phyloP scores from a whole-genome alignment of 1,140 invertebrate genomes.

The Lepidotrigona ventralis region DNA sequence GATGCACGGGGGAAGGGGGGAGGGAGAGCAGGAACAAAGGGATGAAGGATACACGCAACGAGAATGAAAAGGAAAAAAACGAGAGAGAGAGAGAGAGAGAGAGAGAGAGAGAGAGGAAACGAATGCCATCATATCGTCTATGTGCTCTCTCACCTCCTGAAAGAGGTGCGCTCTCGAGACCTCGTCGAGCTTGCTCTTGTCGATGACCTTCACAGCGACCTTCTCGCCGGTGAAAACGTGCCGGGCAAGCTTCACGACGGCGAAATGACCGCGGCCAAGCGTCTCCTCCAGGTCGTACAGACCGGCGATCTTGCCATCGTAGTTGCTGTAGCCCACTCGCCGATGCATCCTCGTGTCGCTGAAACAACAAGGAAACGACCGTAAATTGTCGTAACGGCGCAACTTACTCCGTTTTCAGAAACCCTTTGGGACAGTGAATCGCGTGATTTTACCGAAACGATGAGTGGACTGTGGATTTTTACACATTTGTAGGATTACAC shows the following conservation, averaged over 20 bases:
- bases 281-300: constrained; percentile 98
- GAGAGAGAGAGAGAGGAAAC: not conserved
- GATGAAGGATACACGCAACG: not conserved
- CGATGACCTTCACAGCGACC: constrained; percentile 97
- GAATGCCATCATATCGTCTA: not conserved
- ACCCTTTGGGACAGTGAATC: not conserved
- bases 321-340: constrained; percentile 77
- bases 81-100: too few relatives aligned
- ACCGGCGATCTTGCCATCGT: constrained; percentile 96
- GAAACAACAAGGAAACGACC: constrained; percentile 17
- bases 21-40: constrained; percentile 13
- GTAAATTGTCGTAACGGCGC: not conserved
- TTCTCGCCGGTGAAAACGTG: constrained; percentile 99
- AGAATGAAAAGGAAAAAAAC: not conserved
- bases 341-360: constrained; percentile 73
- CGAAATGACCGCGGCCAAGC: constrained; percentile 97
- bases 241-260: constrained; percentile 98
- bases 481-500: too few relatives aligned
- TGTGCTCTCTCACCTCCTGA: constrained; percentile 89
- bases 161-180: constrained; percentile 98
- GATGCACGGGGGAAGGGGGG: not conserved
- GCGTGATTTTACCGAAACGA: too few relatives aligned
- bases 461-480: too few relatives aligned
- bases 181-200: constrained; percentile 98
- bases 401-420: not conserved